phyloP scores from a whole-genome alignment of 2,113 vertebrate species.

The Notothenia rossii region DNA sequence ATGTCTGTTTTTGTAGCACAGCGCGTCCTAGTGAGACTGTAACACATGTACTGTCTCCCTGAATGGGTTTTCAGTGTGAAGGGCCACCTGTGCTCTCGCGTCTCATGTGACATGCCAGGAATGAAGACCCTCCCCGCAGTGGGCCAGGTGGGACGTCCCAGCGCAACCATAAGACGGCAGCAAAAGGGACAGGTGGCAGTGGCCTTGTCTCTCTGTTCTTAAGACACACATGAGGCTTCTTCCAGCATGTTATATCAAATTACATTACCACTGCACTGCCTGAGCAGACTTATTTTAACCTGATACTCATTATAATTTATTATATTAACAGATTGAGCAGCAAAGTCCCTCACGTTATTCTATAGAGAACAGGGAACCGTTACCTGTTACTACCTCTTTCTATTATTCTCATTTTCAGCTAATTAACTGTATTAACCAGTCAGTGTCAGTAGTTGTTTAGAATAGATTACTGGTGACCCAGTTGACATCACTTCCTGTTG shows the following conservation, averaged over 20 bases:
- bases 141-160: conserved; percentile 59
- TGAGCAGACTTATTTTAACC: conserved; percentile 18
- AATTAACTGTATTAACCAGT: conserved; percentile 31
- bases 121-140: conserved; percentile 10
- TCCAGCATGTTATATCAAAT: background rate
- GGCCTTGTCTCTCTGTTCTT: conserved; percentile 16
- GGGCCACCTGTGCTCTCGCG: conserved; percentile 72
- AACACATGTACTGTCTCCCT: conserved; percentile 39
- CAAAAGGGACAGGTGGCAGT: conserved; percentile 57
- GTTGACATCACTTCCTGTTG: conserved; percentile 64
- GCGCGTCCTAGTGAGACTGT: conserved; percentile 12
- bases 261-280: background rate
- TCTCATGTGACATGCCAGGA: conserved; percentile 68
- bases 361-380: background rate
- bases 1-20: conserved; percentile 11
- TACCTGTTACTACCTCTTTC: background rate
- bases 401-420: conserved; percentile 10
- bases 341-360: background rate
- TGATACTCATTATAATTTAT: conserved; percentile 17
- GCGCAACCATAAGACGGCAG: conserved; percentile 2
- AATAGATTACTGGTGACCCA: conserved; percentile 54
- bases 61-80: conserved; percentile 30
- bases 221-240: conserved; percentile 12
- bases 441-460: conserved; percentile 9
- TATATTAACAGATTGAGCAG: background rate